These are phyloP conservation scores for Dipodomys stephensi DNA, from an alignment of 2,113 vertebrate species.

Conservation along the genomic window DNA sequence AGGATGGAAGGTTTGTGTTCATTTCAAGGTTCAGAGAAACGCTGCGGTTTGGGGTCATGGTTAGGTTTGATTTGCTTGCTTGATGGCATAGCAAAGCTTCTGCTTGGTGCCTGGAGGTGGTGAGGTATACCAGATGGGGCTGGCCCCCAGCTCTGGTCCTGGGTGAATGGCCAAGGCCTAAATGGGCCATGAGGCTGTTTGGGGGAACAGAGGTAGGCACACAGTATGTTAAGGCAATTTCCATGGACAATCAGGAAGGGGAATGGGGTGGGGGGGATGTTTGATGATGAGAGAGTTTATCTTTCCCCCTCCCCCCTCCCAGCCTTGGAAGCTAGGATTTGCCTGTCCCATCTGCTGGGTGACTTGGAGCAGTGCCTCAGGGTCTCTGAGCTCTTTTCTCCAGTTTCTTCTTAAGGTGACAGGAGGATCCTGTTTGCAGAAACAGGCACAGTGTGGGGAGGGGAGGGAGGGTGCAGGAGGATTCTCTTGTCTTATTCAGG, in stretches of 20 bases:
- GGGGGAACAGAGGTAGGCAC: background rate
- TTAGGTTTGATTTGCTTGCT: background rate
- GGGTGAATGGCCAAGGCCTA: accelerated
- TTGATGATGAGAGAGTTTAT: accelerated
- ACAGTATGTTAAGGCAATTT: accelerated
- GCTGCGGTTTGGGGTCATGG: background rate
- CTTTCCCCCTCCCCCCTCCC: no score
- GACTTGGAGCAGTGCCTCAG: background rate
- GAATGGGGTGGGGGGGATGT: no score
- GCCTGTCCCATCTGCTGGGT: accelerated
- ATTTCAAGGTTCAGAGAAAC: constrained; percentile 45
- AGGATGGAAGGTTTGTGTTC: constrained; percentile 11
- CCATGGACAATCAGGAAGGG: background rate
- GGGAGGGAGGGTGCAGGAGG: no score
- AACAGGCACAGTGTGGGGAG: no score
- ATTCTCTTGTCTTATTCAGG: background rate
- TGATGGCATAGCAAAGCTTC: background rate
- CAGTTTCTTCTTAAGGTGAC: no score
- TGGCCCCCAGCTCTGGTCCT: background rate
- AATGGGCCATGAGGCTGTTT: accelerated
- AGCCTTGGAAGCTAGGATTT: no score
- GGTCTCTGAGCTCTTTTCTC: constrained; percentile 7
- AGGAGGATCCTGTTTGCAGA: background rate
- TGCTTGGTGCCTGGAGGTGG: background rate
- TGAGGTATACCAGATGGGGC: background rate